These are phyloP conservation scores for Carabus problematicus DNA, from an alignment of 2,888 invertebrate species.

Conservation along the genomic window DNA sequence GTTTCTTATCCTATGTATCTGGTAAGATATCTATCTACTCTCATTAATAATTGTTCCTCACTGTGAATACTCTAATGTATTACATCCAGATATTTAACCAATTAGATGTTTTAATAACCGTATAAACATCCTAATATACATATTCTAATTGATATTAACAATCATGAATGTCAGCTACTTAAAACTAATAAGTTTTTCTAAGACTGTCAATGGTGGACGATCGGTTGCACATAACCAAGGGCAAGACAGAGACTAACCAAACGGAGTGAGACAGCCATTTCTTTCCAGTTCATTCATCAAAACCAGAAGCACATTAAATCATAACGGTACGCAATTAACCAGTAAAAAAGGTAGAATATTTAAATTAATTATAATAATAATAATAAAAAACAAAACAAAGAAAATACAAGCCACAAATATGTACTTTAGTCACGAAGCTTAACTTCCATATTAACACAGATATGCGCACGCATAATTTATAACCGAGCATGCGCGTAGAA, in stretches of 20 bases:
- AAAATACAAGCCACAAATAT: neutral
- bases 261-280: neutral
- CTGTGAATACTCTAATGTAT: slow-evolving; percentile 33
- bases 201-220: slow-evolving; percentile 28
- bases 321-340: slow-evolving; percentile 18
- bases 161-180: slow-evolving; percentile 19
- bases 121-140: slow-evolving; percentile 38
- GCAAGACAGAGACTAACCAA: neutral
- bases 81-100: slow-evolving; percentile 31
- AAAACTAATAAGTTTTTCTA: slow-evolving; percentile 24
- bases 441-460: neutral
- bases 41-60: slow-evolving; percentile 37
- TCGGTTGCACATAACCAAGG: neutral
- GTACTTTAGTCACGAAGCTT: neutral
- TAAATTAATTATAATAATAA: slow-evolving; percentile 38
- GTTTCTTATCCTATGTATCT: too few species aligned
- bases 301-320: slow-evolving; percentile 7
- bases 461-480: slow-evolving; percentile 3
- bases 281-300: slow-evolving; percentile 14
- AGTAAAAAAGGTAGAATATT: slow-evolving; percentile 15
- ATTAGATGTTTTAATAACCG: slow-evolving; percentile 32
- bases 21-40: slow-evolving; percentile 6
- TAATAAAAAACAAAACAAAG: neutral
- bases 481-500: neutral
- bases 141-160: slow-evolving; percentile 37